Base-by-base conservation (phyloP, 2,888 invertebrate species). In the Cremastinae sp. region DNA sequence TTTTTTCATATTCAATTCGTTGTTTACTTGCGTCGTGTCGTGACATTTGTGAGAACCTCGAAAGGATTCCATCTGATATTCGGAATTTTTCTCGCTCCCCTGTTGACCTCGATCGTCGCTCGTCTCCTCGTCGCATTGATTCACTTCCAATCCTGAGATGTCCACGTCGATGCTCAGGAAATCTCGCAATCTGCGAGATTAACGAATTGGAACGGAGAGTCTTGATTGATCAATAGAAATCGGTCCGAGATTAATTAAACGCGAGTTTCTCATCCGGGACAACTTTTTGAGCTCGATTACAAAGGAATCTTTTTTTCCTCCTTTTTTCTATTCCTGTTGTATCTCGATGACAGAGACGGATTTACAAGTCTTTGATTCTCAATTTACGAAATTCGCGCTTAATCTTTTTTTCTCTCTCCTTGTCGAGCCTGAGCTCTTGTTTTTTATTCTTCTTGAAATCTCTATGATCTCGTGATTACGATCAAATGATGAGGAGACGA, bases 21-120 rank as follows among this genome's bases (percentile, higher is more conserved):
- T 28, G 91, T 92, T 92, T 92, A 96, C 96, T 91, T 93, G 92
- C 86, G 96, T 96, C 59, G 95, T 95, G 80, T 92, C 91, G 85
- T 96, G 96, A 89, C 97, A 97, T 91, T 96, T 97, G 90, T 97
- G 97, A 18, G 97, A 96, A 80, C 96, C 96, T 82, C 95, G 93
- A 89, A 97, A 97, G 9, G 95, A 93, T 86, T 93, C 93, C 83
- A 96, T 94, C 88, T 96, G 94, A 85, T 93, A 92, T 77, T 90
- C 90, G 49, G 83, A 70, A 45, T 79, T 81, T 49, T 64, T 45
- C 20, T 72, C 80, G 22, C 78, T 66, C 18, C 78, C 80, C 0
- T 72, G 65, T 10, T 47, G 61, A 41, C 2, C 47, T 1, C 16
- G 18, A 59, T 85, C 84, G 45, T 84, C 84, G 14, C 62, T 18